Evolutionary conservation across 2,113 vertebrate genomes (phyloP).

Genomic region (Lepus americanus): DNA sequence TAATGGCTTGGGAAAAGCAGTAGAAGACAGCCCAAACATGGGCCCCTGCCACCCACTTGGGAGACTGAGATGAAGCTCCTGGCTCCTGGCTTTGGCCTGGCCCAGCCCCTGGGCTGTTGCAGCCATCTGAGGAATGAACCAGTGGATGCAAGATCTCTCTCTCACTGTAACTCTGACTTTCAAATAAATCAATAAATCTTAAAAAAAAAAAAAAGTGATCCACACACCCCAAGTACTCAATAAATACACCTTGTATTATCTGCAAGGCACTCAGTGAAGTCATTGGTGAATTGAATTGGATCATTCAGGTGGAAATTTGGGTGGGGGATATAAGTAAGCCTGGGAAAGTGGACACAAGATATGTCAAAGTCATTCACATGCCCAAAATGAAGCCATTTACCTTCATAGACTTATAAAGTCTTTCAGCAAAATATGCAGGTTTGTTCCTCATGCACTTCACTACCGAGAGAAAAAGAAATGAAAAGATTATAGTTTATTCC

Average conservation of each 20-base stretch:
- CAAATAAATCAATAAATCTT: too few relatives aligned
- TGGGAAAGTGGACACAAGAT: neutral
- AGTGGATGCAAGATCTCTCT: too few relatives aligned
- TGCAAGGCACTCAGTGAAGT: constrained; percentile 13
- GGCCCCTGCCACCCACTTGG: too few relatives aligned
- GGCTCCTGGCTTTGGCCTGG: too few relatives aligned
- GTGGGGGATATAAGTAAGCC: neutral
- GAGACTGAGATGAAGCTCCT: too few relatives aligned
- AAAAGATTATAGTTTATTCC: constrained; percentile 49
- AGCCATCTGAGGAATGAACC: too few relatives aligned
- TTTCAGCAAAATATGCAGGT: constrained; percentile 95
- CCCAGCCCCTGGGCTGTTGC: too few relatives aligned
- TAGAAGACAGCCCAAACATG: too few relatives aligned
- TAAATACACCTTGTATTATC: constrained; percentile 16
- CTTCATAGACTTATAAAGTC: constrained; percentile 98
- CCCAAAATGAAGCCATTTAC: constrained; percentile 85
- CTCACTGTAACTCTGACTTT: too few relatives aligned
- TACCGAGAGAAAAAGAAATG: constrained; percentile 83
- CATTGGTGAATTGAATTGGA: neutral
- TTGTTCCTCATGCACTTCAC: constrained; percentile 93
- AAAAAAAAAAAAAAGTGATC: neutral
- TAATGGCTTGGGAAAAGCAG: too few relatives aligned
- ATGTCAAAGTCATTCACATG: neutral
- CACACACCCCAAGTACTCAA: neutral
- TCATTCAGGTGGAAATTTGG: neutral